Conservation (phyloP, 2,888 invertebrate species). For the Octodonta nipae region DNA sequence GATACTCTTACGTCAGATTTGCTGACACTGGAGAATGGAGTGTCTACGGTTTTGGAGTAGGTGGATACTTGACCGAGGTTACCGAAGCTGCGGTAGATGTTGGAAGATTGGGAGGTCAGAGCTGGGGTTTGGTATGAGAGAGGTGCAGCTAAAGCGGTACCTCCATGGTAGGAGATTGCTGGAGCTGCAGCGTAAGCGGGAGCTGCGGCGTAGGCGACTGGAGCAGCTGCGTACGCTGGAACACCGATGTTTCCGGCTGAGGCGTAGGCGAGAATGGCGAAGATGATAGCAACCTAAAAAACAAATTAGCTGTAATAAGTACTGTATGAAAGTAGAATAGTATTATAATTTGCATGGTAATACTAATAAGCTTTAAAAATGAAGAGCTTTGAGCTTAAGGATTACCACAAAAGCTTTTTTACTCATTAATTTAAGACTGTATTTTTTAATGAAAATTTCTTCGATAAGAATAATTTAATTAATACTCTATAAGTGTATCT, state of each 20-base stretch:
- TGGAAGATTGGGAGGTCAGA: slow-evolving; percentile 46
- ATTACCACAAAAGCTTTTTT: too few species aligned
- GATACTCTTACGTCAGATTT: slow-evolving; percentile 58
- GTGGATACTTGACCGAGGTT: slow-evolving; percentile 58
- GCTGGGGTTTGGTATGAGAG: slow-evolving; percentile 39
- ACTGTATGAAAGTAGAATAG: too few species aligned
- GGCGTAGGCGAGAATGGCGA: slow-evolving; percentile 39
- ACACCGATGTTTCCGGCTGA: slow-evolving; percentile 43
- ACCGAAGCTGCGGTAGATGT: slow-evolving; percentile 48
- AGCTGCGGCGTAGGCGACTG: slow-evolving; percentile 21
- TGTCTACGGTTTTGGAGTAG: slow-evolving; percentile 55
- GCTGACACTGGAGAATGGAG: slow-evolving; percentile 58
- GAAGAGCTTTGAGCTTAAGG: too few species aligned
- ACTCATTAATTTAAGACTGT: too few species aligned
- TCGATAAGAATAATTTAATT: too few species aligned
- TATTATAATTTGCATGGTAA: too few species aligned
- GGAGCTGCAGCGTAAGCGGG: slow-evolving; percentile 34
- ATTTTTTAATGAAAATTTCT: too few species aligned
- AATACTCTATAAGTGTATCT: too few species aligned
- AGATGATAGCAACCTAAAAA: slow-evolving; percentile 40
- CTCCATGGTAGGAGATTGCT: slow-evolving; percentile 14
- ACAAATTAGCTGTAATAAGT: not conserved
- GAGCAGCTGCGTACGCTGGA: slow-evolving; percentile 20
- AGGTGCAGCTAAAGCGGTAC: slow-evolving; percentile 17
- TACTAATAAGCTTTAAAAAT: too few species aligned